Evolutionary conservation across 2,888 invertebrate genomes (phyloP).

Genomic region (Nomada lathburiana): DNA sequence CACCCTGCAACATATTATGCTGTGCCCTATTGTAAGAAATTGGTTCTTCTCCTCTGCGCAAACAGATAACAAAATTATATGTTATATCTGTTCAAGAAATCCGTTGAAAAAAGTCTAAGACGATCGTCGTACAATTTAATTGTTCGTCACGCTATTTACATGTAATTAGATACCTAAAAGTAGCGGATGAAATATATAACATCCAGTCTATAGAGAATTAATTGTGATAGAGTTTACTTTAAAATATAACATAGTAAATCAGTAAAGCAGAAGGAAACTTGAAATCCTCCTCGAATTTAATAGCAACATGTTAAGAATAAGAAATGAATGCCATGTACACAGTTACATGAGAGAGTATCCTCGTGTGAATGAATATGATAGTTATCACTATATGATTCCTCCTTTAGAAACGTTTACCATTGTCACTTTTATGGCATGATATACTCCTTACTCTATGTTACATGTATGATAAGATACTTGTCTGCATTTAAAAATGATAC

Average conservation of each 20-base stretch:
- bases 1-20: constrained; percentile 43
- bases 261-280: constrained; percentile 38
- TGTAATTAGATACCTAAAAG: constrained; percentile 78
- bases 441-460: constrained; percentile 56
- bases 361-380: constrained; percentile 45
- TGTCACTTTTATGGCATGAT: constrained; percentile 51
- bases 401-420: constrained; percentile 57
- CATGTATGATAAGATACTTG: constrained; percentile 53
- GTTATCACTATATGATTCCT: constrained; percentile 44
- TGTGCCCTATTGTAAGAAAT: constrained; percentile 74
- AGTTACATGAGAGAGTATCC: constrained; percentile 38
- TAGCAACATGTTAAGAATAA: constrained; percentile 14
- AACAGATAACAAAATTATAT: constrained; percentile 78
- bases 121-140: constrained; percentile 79
- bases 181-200: constrained; percentile 70
- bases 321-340: constrained; percentile 48
- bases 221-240: constrained; percentile 15
- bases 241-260: constrained; percentile 26
- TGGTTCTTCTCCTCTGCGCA: constrained; percentile 70
- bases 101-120: constrained; percentile 76
- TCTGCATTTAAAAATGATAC: constrained; percentile 45
- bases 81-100: constrained; percentile 65
- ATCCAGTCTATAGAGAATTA: constrained; percentile 53
- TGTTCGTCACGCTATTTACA: constrained; percentile 82
- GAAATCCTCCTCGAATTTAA: constrained; percentile 29